Evolutionary conservation across 1,140 invertebrate species (phyloP).

Genomic region (Aplysia californica): DNA sequence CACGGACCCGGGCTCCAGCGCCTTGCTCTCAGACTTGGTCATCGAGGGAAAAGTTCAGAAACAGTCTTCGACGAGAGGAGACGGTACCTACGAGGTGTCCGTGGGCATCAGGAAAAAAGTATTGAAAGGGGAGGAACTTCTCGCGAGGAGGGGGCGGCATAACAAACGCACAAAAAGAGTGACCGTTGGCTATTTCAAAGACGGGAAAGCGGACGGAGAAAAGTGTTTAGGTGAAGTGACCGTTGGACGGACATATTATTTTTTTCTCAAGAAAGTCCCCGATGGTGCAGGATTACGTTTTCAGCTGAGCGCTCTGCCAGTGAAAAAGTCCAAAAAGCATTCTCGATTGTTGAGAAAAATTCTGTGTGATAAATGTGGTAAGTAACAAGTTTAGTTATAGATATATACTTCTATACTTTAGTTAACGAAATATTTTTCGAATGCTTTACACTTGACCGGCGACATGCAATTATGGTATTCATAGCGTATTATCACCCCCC

Average conservation of each 20-base stretch:
- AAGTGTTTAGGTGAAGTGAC: not conserved
- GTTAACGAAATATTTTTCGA: too few relatives aligned
- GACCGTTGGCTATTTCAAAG: constrained; percentile 4
- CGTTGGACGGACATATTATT: not conserved
- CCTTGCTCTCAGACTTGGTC: constrained; percentile 31
- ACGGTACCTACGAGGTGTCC: constrained; percentile 24
- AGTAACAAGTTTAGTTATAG: too few relatives aligned
- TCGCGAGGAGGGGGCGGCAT: constrained; percentile 3
- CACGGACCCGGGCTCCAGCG: constrained; percentile 26
- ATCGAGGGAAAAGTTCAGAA: constrained; percentile 25
- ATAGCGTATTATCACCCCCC: too few relatives aligned
- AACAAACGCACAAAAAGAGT: constrained; percentile 6
- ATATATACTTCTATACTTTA: too few relatives aligned
- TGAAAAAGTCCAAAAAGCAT: not conserved
- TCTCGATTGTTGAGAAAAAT: not conserved
- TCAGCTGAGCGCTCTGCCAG: not conserved
- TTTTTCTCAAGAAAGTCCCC: not conserved
- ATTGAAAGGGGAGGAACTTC: constrained; percentile 16
- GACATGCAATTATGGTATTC: too few relatives aligned
- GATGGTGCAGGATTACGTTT: constrained; percentile 1
- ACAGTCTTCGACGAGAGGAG: not conserved
- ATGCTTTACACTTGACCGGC: too few relatives aligned
- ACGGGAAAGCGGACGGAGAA: not conserved
- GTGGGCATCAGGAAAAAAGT: constrained; percentile 23
- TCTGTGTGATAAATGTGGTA: not conserved